phyloP scores from a whole-genome alignment of 2,113 vertebrate genomes.

The Gopherus evgoodei region DNA sequence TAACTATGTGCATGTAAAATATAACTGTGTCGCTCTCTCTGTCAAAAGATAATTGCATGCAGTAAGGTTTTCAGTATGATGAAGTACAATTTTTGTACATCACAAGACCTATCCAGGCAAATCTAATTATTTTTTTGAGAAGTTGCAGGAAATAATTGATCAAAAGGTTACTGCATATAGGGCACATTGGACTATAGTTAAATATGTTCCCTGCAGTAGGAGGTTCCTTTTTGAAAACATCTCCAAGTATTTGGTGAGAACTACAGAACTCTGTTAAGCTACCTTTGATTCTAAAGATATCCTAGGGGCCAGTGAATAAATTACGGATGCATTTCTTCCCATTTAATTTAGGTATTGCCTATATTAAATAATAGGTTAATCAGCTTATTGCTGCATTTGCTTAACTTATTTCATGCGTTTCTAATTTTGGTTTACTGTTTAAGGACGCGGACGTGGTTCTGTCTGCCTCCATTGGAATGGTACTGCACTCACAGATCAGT shows the following conservation, averaged over 20 bases:
- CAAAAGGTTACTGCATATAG: slow-evolving; percentile 38
- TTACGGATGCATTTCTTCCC: slow-evolving; percentile 60
- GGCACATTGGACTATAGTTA: slow-evolving; percentile 67
- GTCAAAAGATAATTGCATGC: neutral
- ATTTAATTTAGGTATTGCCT: slow-evolving; percentile 38
- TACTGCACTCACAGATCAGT: neutral
- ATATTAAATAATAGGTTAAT: slow-evolving; percentile 70
- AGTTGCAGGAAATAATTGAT: slow-evolving; percentile 66
- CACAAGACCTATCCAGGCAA: neutral
- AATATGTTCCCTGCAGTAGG: slow-evolving; percentile 59
- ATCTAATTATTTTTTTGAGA: slow-evolving; percentile 22
- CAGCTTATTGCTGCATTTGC: slow-evolving; percentile 57
- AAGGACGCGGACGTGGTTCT: neutral
- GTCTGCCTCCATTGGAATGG: neutral
- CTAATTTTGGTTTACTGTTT: neutral
- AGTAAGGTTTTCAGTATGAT: neutral
- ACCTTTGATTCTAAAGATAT: slow-evolving; percentile 60
- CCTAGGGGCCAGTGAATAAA: slow-evolving; percentile 58
- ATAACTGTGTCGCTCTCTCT: neutral
- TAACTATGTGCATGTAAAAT: neutral
- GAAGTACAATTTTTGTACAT: neutral
- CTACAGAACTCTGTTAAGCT: slow-evolving; percentile 56
- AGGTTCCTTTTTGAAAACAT: slow-evolving; percentile 61
- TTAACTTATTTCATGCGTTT: slow-evolving; percentile 1
- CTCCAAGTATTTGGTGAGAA: slow-evolving; percentile 58